Percentiles rank a stretch among this genome's conserved stretches.
Conservation (phyloP, 1,140 invertebrate species). For the Melitaea cinxia region DNA sequence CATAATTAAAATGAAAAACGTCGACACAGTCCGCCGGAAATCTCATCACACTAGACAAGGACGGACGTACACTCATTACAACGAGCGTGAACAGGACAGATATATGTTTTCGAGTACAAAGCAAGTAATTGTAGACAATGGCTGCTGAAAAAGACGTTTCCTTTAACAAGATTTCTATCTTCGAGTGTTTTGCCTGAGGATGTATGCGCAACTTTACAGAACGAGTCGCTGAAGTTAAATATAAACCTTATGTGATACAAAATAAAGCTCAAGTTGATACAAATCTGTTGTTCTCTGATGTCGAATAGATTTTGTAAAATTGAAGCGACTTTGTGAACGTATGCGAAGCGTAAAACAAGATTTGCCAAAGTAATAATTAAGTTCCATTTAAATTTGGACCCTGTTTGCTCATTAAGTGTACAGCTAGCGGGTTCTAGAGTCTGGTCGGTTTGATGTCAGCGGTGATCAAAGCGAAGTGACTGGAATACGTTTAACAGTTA, state of each 20-base stretch:
- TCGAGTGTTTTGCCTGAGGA: slow-evolving; percentile 70
- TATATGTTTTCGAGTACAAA: slow-evolving; percentile 55
- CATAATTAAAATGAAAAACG: slow-evolving; percentile 39
- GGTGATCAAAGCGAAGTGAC: slow-evolving; percentile 34
- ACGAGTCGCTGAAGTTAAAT: slow-evolving; percentile 12
- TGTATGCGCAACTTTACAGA: slow-evolving; percentile 36
- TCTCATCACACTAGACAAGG: slow-evolving; percentile 44
- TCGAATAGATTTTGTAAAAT: slow-evolving; percentile 40
- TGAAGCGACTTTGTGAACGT: slow-evolving; percentile 70
- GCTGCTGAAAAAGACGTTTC: slow-evolving; percentile 76
- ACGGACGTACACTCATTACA: slow-evolving; percentile 23
- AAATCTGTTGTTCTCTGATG: not conserved
- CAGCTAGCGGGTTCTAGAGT: slow-evolving; percentile 1
- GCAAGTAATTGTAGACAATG: slow-evolving; percentile 78
- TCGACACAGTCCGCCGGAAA: slow-evolving; percentile 36
- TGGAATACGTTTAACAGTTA: slow-evolving; percentile 22
- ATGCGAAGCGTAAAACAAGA: slow-evolving; percentile 70
- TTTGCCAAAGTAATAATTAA: slow-evolving; percentile 72
- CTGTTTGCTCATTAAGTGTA: not conserved
- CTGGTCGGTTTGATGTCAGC: slow-evolving; percentile 37
- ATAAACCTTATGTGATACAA: slow-evolving; percentile 4
- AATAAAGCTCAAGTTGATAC: slow-evolving; percentile 16
- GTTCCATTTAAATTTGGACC: slow-evolving; percentile 47
- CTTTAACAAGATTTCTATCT: slow-evolving; percentile 76
- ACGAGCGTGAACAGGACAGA: slow-evolving; percentile 42